Evolutionary conservation across 2,797 vertebrate genomes (phyloP), one percentile per base, ranked within the genome.

Genomic region (Momotus momota): DNA sequence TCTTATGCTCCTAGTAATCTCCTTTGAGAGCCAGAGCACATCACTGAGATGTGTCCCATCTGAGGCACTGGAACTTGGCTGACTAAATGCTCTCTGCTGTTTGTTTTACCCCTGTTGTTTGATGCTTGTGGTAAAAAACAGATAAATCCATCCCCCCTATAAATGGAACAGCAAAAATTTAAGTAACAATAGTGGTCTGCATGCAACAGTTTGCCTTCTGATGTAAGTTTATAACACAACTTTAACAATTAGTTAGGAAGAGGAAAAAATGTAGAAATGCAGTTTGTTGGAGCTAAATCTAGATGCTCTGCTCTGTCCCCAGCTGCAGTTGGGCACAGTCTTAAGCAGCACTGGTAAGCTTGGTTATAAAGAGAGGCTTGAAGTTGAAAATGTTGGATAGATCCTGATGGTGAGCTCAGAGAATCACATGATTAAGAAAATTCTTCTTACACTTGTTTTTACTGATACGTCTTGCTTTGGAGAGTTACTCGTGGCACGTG

Each of bases 11-110:
- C 12, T 61, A 51, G 45, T 61, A 66, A 81, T 62, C 66, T 88
- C n/a, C 33, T 89, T 90, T 81, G 85, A 69, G 48, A 93, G 79
- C 60, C 74, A 95, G 82, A 78, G 67, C 49, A 46, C 33, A 57
- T 83, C 57, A 82, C 10, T 79, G 58, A 83, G 40, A 57, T 61
- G 66, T 69, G 48, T 89, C 64, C 43, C 71, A 67, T 43, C 25
- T 79, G 78, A 87, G 48, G 27, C 60, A 51, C 45, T 73, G 61
- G 81, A 91, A 83, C 8, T 61, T 85, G 74, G 54, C 71, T 88
- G 65, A 65, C 48, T 65, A 54, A 43, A 29, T 73, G 48, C 61
- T 77, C 45, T 52, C 15, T 60, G 49, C 65, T 78, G 23, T 54
- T 86, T 81, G 29, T 87, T 93, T 86, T 73, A 85, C 8, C 49